Evolutionary conservation across 2,888 invertebrate genomes (phyloP).

Genomic region (Melanchra persicariae): DNA sequence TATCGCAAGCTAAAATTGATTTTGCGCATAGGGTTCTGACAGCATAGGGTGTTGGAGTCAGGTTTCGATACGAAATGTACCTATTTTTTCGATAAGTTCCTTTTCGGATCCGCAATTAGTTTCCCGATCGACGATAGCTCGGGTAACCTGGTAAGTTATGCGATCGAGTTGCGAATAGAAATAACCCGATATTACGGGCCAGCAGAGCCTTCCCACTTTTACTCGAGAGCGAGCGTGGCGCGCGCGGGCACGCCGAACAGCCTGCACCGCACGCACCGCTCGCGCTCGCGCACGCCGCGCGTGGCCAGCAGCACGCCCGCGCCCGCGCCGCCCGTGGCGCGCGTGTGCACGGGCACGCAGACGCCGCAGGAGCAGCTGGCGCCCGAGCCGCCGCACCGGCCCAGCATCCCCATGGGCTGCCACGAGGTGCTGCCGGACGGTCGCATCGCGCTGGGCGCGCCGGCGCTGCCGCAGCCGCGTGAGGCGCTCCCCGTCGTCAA

Average conservation of each 20-base stretch:
- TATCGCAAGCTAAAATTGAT: conserved; percentile 76
- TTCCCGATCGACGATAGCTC: conserved; percentile 10
- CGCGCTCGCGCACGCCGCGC: conserved; percentile 85
- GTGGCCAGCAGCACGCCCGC: conserved; percentile 84
- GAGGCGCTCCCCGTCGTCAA: conserved; percentile 86
- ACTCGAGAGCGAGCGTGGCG: conserved; percentile 94
- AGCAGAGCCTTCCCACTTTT: conserved; percentile 92
- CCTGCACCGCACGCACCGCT: conserved; percentile 88
- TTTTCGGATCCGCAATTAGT: conserved; percentile 37
- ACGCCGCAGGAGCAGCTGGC: conserved; percentile 77
- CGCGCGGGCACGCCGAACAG: conserved; percentile 92
- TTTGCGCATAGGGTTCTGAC: conserved; percentile 62
- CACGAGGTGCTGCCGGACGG: conserved; percentile 89
- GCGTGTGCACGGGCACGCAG: conserved; percentile 86
- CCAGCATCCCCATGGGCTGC: conserved; percentile 90
- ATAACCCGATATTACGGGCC: conserved; percentile 82
- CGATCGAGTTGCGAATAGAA: conserved; percentile 71
- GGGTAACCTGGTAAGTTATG: conserved; percentile 47
- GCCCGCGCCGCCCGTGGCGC: conserved; percentile 69
- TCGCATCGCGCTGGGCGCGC: conserved; percentile 87
- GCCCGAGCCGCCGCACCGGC: conserved; percentile 84
- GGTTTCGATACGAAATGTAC: conserved; percentile 11
- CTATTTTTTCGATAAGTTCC: conserved; percentile 2
- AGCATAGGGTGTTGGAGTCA: conserved; percentile 33
- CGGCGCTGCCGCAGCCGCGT: conserved; percentile 73